phyloP scores from a whole-genome alignment of 1,140 invertebrate genomes.

The Musca domestica region DNA sequence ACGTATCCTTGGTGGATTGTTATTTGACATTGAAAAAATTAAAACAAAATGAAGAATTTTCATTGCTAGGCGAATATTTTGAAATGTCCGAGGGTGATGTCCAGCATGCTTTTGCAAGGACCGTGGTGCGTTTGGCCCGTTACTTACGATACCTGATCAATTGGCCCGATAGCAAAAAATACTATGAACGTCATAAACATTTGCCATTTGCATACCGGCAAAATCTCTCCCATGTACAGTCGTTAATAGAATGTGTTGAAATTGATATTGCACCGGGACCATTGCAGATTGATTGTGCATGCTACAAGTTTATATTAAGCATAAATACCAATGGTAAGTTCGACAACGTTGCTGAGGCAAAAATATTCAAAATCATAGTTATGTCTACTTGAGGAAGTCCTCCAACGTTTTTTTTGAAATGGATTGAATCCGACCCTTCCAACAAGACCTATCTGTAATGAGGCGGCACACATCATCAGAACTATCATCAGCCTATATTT shows the following conservation, averaged over 20 bases:
- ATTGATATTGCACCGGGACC: constrained; percentile 36
- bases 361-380: neutral
- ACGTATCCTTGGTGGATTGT: constrained; percentile 43
- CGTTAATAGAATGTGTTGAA: constrained; percentile 49
- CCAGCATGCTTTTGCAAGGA: constrained; percentile 39
- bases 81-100: constrained; percentile 42
- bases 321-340: constrained; percentile 43
- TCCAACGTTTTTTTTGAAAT: no score
- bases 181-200: constrained; percentile 44
- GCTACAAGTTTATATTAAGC: constrained; percentile 48
- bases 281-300: constrained; percentile 36
- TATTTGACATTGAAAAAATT: constrained; percentile 47
- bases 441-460: no score
- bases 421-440: no score
- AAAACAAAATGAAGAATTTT: constrained; percentile 44
- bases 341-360: neutral
- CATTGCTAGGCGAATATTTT: constrained; percentile 42
- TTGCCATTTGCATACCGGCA: constrained; percentile 41
- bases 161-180: constrained; percentile 44
- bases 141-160: constrained; percentile 41
- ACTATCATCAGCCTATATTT: no score
- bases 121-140: constrained; percentile 36
- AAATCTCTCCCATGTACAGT: constrained; percentile 44
- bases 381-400: no score
- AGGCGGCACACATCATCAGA: no score